These are phyloP conservation scores for Bradypodion ventrale DNA, from an alignment of 2,797 vertebrate genomes.

Conservation along the genomic window DNA sequence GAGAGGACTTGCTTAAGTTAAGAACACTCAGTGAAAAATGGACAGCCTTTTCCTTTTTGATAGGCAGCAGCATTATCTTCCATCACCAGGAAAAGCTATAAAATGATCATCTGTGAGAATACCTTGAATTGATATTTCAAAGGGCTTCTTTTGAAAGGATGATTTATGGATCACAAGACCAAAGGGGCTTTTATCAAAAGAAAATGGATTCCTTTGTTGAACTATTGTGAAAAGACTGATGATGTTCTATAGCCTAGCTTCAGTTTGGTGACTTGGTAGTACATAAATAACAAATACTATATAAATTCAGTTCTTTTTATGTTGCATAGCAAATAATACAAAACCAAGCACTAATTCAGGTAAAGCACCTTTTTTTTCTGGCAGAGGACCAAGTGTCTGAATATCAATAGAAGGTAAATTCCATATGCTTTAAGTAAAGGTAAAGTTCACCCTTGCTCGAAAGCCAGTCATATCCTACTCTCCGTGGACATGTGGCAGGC, in stretches of 20 bases:
- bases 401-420: neutral
- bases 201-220: slow-evolving; percentile 75
- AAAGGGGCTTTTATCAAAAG: slow-evolving; percentile 74
- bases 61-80: slow-evolving; percentile 63
- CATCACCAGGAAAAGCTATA: slow-evolving; percentile 60
- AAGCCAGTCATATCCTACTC: too few species aligned
- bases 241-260: slow-evolving; percentile 62
- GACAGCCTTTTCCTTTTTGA: slow-evolving; percentile 60
- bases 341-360: slow-evolving; percentile 44
- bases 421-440: slow-evolving; percentile 14
- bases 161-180: slow-evolving; percentile 77
- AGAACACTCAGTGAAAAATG: slow-evolving; percentile 60
- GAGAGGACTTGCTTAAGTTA: slow-evolving; percentile 44
- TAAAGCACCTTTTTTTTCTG: neutral
- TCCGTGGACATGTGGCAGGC: too few species aligned
- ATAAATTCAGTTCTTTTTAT: slow-evolving; percentile 38
- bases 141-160: slow-evolving; percentile 72
- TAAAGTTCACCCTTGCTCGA: too few species aligned
- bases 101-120: slow-evolving; percentile 66
- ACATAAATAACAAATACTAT: slow-evolving; percentile 63
- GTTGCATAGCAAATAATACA: slow-evolving; percentile 41
- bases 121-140: slow-evolving; percentile 73
- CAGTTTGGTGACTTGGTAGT: slow-evolving; percentile 57
- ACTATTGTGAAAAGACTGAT: slow-evolving; percentile 74
- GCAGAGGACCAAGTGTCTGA: slow-evolving; percentile 20